Conservation (phyloP, 2,113 vertebrate species). For the Herpailurus yagouaroundi region DNA sequence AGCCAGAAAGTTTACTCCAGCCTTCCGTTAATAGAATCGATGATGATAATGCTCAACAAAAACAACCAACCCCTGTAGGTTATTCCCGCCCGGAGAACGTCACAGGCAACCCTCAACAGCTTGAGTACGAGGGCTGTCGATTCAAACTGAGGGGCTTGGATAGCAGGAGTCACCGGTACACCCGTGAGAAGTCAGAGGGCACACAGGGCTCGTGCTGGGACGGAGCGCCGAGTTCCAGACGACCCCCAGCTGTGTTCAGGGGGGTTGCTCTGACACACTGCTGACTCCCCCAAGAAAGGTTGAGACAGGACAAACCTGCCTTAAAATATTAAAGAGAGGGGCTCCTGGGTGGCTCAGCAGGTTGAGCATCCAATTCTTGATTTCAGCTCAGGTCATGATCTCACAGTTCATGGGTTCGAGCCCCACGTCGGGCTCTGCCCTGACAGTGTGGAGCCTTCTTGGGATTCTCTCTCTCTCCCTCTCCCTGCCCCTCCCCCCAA, state of each 20-base stretch:
- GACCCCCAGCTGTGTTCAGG: neutral
- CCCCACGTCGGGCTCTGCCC: too few relatives aligned
- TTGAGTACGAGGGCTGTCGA: neutral
- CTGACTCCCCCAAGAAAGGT: neutral
- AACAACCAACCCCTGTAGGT: neutral
- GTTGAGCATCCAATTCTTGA: too few relatives aligned
- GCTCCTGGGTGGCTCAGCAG: too few relatives aligned
- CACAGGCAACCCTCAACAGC: neutral
- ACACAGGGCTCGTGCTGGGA: fast-evolving
- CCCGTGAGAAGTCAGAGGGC: neutral
- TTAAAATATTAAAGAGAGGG: too few relatives aligned
- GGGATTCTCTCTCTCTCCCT: too few relatives aligned
- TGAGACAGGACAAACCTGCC: neutral
- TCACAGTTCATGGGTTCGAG: too few relatives aligned
- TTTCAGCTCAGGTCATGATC: too few relatives aligned
- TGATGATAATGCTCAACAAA: neutral
- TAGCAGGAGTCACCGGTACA: neutral
- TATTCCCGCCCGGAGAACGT: neutral
- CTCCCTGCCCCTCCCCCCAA: too few relatives aligned
- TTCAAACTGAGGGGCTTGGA: neutral
- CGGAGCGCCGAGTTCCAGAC: neutral
- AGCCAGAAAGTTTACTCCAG: neutral
- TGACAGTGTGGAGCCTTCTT: too few relatives aligned
- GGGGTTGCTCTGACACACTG: neutral
- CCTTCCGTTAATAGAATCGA: neutral